Evolutionary conservation across 2,797 vertebrate species (phyloP).

Genomic region (Tarsius wallacei): DNA sequence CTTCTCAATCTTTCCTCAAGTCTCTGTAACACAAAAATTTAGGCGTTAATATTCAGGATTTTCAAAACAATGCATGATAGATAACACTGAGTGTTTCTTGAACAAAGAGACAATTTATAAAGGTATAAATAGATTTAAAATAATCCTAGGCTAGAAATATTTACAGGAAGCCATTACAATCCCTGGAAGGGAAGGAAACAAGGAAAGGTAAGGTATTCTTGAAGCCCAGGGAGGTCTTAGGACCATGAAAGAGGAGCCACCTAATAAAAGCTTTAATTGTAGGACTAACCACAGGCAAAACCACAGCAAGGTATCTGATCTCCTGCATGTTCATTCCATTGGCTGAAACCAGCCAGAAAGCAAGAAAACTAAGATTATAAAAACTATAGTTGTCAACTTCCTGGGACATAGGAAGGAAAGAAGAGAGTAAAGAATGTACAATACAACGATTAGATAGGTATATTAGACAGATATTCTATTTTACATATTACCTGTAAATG

Average conservation of each 20-base stretch:
- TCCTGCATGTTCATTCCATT: neutral
- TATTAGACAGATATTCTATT: neutral
- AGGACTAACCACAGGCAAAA: neutral
- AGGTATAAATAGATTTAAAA: neutral
- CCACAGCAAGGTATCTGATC: neutral
- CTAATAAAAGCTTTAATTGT: neutral
- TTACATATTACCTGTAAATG: neutral
- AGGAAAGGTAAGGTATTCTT: neutral
- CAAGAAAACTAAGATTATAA: neutral
- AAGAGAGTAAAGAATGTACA: neutral
- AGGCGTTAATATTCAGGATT: constrained; percentile 32
- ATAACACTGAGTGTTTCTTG: neutral
- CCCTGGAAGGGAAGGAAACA: neutral
- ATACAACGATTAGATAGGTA: neutral
- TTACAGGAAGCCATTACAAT: neutral
- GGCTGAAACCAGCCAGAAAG: neutral
- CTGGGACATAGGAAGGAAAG: neutral
- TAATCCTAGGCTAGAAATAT: neutral
- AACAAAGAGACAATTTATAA: neutral
- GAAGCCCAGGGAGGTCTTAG: neutral
- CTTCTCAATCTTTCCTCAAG: neutral
- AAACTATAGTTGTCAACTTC: neutral
- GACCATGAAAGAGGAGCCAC: neutral
- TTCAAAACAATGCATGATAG: neutral
- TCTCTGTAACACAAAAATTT: constrained; percentile 24